Base-by-base conservation (phyloP, 2,888 invertebrate species). In the Caenorhabditis angaria region DNA sequence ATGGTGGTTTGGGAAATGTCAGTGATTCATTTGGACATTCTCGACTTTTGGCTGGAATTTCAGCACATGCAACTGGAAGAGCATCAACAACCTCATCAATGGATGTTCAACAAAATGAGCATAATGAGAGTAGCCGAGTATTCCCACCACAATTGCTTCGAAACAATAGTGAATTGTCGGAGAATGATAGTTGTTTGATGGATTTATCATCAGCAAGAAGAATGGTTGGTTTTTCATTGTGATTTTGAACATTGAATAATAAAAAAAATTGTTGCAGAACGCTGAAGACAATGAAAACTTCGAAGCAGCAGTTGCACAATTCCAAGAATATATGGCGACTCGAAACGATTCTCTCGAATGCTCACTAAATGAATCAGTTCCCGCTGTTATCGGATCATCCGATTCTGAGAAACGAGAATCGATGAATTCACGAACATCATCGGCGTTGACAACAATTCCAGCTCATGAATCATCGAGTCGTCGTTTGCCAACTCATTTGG, bases 31-130 rank as follows among this genome's bases (percentile, higher is more conserved):
- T 66, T n/a, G 60, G 47, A 4, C 58, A 66, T 18, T 57, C 41
- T 32, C 72, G 72, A 10, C 54, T 67, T 24, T 56, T 61, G 56
- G 72, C 72, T 14, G 72, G 71, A n/a, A 71, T 63, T 18, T 63
- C 66, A 4, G 32, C 55, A 22, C 29, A 29, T 4, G 29, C 55
- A 22, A 56, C 29, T 32, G 55, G 55, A 20, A 2, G 25, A 54
- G 54, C 54, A 8, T 22, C 2, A 57, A 18, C 32, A 48, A 65
- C 29, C n/a, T 61, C 41, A 47, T 12, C 20, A 22, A 27, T 41
- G 27, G 41, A 1, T 24, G 20, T 27, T n/a, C 24, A 18, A 63
- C 50, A 6, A 55, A 63, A 20, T 55, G n/a, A n/a, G n/a, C n/a
- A n/a, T n/a, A 58, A 0, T 53, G 68, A 6, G 58, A 54, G 1